phyloP scores from a whole-genome alignment of 2,888 invertebrate species.

The Drosophila paracracens region DNA sequence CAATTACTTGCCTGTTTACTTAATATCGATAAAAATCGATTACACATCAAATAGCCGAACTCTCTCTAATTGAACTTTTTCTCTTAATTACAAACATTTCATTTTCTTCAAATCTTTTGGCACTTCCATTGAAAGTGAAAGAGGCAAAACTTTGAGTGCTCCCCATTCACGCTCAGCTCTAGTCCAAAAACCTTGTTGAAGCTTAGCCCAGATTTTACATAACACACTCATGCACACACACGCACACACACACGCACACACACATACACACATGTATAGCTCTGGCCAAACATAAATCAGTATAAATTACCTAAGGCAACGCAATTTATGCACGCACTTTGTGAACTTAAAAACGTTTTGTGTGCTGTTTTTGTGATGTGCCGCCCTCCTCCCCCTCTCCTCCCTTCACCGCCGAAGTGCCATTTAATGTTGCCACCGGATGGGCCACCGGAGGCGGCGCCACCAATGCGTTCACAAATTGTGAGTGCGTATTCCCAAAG shows the following conservation, averaged over 20 bases:
- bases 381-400: neutral
- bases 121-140: neutral
- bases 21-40: neutral
- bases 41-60: accelerated
- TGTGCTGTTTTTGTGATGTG: slow-evolving; percentile 29
- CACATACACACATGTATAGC: neutral
- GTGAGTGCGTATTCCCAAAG: slow-evolving; percentile 60
- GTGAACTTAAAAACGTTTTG: slow-evolving; percentile 66
- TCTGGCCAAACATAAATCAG: slow-evolving; percentile 38
- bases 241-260: neutral
- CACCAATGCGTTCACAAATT: slow-evolving; percentile 34
- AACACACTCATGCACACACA: neutral
- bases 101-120: neutral
- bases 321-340: slow-evolving; percentile 62
- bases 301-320: slow-evolving; percentile 47
- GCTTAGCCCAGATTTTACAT: slow-evolving; percentile 7
- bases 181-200: neutral
- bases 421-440: neutral
- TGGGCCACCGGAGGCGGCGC: slow-evolving; percentile 16
- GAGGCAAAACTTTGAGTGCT: neutral
- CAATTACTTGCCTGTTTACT: neutral
- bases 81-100: neutral
- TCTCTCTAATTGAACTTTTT: neutral
- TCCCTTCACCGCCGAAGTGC: neutral
- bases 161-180: neutral